Evolutionary conservation across 2,113 vertebrate genomes (phyloP).

Genomic region (Guaruba guarouba): DNA sequence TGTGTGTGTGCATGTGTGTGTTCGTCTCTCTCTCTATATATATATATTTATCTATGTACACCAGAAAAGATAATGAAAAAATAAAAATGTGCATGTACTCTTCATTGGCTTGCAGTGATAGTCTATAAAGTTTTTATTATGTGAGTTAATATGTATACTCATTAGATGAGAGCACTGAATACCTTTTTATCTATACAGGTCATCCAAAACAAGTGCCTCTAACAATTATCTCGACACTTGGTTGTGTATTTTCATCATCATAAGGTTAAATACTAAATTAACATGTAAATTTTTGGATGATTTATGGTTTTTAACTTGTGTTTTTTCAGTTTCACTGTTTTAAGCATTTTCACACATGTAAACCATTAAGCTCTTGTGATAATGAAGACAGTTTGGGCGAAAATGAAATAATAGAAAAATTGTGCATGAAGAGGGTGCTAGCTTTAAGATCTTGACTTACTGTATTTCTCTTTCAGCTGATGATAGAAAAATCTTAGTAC

Average conservation of each 20-base stretch:
- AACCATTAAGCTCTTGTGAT: background rate
- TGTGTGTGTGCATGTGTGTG: background rate
- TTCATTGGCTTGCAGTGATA: background rate
- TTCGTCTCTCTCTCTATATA: background rate
- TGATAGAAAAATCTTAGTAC: background rate
- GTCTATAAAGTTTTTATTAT: background rate
- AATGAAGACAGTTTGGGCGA: background rate
- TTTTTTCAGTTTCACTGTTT: background rate
- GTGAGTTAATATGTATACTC: background rate
- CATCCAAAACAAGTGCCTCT: background rate
- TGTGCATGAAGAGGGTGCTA: background rate
- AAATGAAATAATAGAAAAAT: background rate
- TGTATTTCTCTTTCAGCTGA: background rate
- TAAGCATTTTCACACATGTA: background rate
- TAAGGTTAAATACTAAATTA: background rate
- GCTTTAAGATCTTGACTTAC: background rate
- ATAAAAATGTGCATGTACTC: background rate
- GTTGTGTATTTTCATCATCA: background rate
- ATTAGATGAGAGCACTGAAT: background rate
- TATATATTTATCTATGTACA: background rate
- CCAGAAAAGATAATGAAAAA: background rate
- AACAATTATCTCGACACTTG: background rate
- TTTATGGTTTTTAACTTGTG: background rate
- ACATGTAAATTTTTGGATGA: background rate
- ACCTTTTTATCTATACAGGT: background rate